Base-by-base conservation (phyloP, 2,113 vertebrate genomes). In the Plecotus auritus region DNA sequence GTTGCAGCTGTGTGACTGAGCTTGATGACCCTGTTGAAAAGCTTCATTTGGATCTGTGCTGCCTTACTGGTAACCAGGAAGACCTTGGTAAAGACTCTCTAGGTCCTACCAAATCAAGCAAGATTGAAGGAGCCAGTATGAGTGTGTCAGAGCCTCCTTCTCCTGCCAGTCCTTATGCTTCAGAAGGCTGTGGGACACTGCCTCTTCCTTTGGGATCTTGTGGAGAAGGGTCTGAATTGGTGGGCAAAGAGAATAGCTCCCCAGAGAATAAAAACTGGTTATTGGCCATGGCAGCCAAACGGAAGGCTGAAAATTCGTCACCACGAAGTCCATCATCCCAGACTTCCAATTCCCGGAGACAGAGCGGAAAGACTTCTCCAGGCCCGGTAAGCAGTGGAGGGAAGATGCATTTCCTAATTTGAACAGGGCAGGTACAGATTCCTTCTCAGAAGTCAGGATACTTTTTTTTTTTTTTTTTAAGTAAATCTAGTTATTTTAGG, bases 231-330 rank as follows among this genome's bases (percentile, higher is more conserved):
- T 42, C 95, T 66, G 97, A 96, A 32, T 88, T 94, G 32, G 92
- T 74, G 45, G 98, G 98, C 94, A 99, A 99, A 93, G 99, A 99
- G 97, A 99, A 99, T 70, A 98, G 95, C 95, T 99, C 98, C 40
- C 99, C 99, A 20, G 97, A 97, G 77, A 97, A 96, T 17, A 97
- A 97, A 70, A 99, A 99, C 96, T 99, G 99, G 99, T 96, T 99
- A 83, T 98, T 99, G 59, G 99, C 96, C 90, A 98, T 99, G 97
- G 98, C 99, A 82, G 99, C 98, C 96, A 99, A 98, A 88, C 81
- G 97, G 13, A 98, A 96, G 93, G 98, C 98, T 98, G 98, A 99
- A 96, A 98, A 95, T 66, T 22, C 2, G 0, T 97, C 97, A 30
- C 91, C 92, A 22, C 97, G 90, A 74, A 97, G 97, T 78, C 90